Evolutionary conservation across 1,140 invertebrate genomes (phyloP), one percentile per base, ranked within the genome.

Genomic region (Diachasmimorpha longicaudata): DNA sequence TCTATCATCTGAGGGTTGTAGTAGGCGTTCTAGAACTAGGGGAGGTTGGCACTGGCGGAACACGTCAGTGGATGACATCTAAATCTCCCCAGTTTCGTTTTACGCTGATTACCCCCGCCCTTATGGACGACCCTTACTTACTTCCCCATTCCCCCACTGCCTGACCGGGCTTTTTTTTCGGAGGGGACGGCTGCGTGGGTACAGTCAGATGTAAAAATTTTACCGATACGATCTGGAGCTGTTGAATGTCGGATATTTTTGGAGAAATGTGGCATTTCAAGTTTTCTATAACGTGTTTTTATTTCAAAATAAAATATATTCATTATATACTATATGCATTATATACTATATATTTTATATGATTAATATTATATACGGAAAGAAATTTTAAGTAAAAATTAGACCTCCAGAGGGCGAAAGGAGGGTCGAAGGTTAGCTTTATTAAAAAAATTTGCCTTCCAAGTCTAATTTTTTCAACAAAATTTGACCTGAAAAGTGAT

Each of bases 21-120:
- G 79, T 76, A 78, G 74, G 74, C 72, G 63, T 70, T 77, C 23
- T 21, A 66, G 13, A 8, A 31, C 31, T 2, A 31, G 13, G 10
- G 74, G 46, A 14, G 42, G 70, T 55, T 70, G 52, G 31, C 31
- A 31, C 2, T 31, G 31, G 58, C 79, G 74, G 72, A 81, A 81
- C 79, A 79, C 77, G 82, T 85, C 84, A 83, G 81, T 82, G 86
- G 85, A 87, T 88, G 86, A 89, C 81, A 84, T 89, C 87, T 89
- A 87, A 88, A 89, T 89, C 85, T 86, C 82, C 82, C 52, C 83
- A 82, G 84, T 85, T 85, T 78, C 84, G 81, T 83, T 85, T 84
- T 84, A 84, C 78, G 79, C 84, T 84, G 80, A 85, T 84, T 87
- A 82, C 83, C 86, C 82, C 86, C 87, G 86, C 87, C 87, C 86